Conservation (phyloP, 2,797 vertebrate species). For the Xenops minutus region DNA sequence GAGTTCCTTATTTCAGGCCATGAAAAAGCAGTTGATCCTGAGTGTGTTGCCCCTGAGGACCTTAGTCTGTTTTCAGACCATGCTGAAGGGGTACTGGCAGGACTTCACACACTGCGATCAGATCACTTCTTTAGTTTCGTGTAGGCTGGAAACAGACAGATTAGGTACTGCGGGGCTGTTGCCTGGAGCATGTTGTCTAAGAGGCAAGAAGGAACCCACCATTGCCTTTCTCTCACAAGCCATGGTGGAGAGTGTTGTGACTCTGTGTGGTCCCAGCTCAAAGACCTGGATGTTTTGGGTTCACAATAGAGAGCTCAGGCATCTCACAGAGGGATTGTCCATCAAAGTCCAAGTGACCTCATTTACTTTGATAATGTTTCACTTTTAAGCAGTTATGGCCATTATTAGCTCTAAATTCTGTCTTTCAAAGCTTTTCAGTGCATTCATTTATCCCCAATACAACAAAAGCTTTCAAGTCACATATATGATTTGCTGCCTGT, state of each 20-base stretch:
- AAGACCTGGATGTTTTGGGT: not conserved
- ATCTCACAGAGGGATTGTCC: not conserved
- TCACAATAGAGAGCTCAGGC: not conserved
- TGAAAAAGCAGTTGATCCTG: not conserved
- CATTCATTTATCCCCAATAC: not conserved
- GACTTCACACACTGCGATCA: rapidly evolving
- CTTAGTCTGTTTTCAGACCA: not conserved
- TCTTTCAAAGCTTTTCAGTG: not conserved
- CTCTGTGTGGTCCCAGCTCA: not conserved
- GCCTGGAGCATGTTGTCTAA: not conserved
- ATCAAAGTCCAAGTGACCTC: not conserved
- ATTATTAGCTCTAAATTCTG: not conserved
- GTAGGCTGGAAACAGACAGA: not conserved
- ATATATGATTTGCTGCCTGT: not conserved
- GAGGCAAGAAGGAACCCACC: not conserved
- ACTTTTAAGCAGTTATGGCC: not conserved
- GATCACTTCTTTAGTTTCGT: not conserved
- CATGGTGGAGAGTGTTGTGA: not conserved
- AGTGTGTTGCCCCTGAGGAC: not conserved
- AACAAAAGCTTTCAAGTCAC: not conserved
- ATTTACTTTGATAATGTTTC: not conserved
- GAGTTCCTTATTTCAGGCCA: not conserved
- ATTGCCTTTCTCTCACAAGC: not conserved
- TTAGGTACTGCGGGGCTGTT: not conserved
- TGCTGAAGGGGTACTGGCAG: not conserved